phyloP scores from a whole-genome alignment of 2,113 vertebrate genomes.

The Panthera uncia region DNA sequence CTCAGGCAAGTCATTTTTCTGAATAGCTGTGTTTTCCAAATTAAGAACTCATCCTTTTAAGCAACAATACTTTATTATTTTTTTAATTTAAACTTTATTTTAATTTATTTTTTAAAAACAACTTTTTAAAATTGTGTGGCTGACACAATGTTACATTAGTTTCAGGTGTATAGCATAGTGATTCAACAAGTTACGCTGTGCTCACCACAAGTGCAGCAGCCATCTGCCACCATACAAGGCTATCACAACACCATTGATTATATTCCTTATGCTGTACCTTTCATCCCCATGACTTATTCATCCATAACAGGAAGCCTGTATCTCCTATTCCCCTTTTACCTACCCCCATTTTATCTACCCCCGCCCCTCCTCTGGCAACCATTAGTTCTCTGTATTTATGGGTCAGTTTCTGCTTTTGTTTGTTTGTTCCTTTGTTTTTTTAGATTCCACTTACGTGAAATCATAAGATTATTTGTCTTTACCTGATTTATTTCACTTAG shows the following conservation, averaged over 20 bases:
- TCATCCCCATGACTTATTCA: neutral
- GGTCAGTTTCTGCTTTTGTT: neutral
- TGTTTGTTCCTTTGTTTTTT: neutral
- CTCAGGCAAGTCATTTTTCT: constrained; percentile 29
- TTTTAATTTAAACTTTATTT: neutral
- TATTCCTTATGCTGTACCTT: neutral
- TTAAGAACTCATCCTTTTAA: neutral
- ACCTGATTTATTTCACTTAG: neutral
- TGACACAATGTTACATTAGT: neutral
- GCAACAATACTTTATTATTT: neutral
- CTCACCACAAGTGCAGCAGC: neutral
- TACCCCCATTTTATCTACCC: neutral
- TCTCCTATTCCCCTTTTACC: neutral
- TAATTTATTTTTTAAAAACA: neutral
- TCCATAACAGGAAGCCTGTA: neutral
- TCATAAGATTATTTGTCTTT: neutral
- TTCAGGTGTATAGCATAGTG: neutral
- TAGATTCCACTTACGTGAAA: neutral
- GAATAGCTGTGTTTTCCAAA: neutral
- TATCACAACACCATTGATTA: neutral
- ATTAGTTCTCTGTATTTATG: neutral
- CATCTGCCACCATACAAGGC: neutral
- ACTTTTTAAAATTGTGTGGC: neutral
- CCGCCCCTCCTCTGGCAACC: neutral
- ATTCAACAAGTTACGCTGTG: neutral